Evolutionary conservation across 2,797 vertebrate genomes (phyloP).

Genomic region (Hyperoplus lanceolatus): DNA sequence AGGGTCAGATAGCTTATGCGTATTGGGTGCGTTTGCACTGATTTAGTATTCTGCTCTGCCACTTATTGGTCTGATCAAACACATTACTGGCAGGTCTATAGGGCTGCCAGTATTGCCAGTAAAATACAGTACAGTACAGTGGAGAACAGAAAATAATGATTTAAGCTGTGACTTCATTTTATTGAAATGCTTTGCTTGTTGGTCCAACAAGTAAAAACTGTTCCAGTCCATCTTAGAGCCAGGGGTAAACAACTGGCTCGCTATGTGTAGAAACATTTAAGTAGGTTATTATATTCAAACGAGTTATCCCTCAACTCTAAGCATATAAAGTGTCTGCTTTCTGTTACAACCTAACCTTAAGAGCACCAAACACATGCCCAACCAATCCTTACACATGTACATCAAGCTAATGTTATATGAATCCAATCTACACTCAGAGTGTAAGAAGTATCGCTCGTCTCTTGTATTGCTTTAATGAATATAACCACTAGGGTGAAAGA

Average conservation of each 20-base stretch:
- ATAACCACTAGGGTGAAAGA: slow-evolving; percentile 1
- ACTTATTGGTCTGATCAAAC: not conserved
- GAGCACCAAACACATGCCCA: not conserved
- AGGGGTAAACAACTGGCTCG: not conserved
- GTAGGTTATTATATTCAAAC: not conserved
- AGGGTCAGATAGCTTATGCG: no score
- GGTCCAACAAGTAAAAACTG: not conserved
- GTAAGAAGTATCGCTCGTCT: not conserved
- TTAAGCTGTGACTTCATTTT: not conserved
- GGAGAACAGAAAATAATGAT: no score
- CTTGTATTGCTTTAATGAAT: slow-evolving; percentile 4
- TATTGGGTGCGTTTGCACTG: no score
- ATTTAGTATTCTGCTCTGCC: not conserved
- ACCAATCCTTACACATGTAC: not conserved
- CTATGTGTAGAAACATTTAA: not conserved
- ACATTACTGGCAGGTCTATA: not conserved
- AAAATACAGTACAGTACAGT: no score
- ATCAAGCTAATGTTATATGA: not conserved
- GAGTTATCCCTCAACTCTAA: not conserved
- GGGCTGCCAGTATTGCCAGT: not conserved
- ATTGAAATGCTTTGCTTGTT: not conserved
- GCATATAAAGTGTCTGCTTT: not conserved
- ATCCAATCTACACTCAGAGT: not conserved
- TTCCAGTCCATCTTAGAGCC: not conserved
- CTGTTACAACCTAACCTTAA: not conserved